Evolutionary conservation across 2,113 vertebrate genomes (phyloP), one percentile per base, ranked within the genome.

Genomic region (Buteo buteo): DNA sequence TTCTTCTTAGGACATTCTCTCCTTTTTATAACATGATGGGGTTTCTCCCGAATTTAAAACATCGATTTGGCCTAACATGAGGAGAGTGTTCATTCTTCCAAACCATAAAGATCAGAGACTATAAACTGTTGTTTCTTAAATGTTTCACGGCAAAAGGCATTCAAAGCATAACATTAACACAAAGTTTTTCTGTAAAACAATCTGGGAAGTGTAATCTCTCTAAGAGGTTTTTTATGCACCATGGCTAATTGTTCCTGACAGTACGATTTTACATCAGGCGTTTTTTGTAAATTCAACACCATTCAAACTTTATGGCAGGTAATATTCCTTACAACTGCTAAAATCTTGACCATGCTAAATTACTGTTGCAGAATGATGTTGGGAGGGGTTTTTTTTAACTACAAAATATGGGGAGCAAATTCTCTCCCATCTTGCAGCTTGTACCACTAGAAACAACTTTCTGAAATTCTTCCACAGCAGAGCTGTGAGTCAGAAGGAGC

Each of bases 91-190:
- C 91, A 13, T 81, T 95, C 97, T 95, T 78, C 93, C 95, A 84
- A 67, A 86, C 94, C 94, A 10, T 97, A 94, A 98, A 98, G 98
- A 97, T 98, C 97, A 96, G 97, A 98, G 97, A 28, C 97, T 89
- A 29, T 93, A 95, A 97, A 97, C 95, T 78, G 95, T 94, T 97
- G 94, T 95, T 97, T 76, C 97, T 96, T 97, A 95, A 91, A 97
- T 69, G 97, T 97, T 96, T 97, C 96, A 97, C 81, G 81, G 95
- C 80, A 86, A 96, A 96, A 96, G 86, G 87, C 94, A 95, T 82
- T 96, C 97, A 95, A 92, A 97, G 97, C 97, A 84, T 91, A 97
- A 97, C 97, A 92, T 86, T 91, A 96, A 98, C 97, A 97, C 97
- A 83, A 54, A 72, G 73, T 74, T 95, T 94, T 80, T 79, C 95